Percentiles rank a stretch among this genome's conserved stretches.
These are phyloP conservation scores for Ascidia mentula DNA, from an alignment of 23 tunicate species.

Conservation along the genomic window DNA sequence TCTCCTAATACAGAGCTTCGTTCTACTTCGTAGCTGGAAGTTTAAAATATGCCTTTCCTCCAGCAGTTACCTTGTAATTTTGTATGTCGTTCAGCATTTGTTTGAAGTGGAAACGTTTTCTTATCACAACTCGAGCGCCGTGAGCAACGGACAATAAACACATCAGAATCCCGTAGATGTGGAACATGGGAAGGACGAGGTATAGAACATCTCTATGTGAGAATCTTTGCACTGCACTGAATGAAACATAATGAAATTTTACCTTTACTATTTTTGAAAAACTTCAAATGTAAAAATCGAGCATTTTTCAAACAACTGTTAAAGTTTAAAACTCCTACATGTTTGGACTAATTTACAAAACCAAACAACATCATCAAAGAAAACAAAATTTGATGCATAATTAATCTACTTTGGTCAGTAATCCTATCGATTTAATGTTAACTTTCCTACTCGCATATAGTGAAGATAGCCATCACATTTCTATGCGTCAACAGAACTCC, in stretches of 20 bases:
- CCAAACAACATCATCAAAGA: too few relatives aligned
- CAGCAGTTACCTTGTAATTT: constrained; percentile 50
- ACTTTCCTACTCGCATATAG: background rate
- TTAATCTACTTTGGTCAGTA: too few relatives aligned
- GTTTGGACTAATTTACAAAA: too few relatives aligned
- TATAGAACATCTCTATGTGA: background rate
- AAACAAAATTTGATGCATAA: too few relatives aligned
- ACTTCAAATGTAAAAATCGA: too few relatives aligned
- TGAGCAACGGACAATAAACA: background rate
- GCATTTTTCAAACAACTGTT: too few relatives aligned
- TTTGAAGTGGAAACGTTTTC: constrained; percentile 32
- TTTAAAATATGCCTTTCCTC: too few relatives aligned
- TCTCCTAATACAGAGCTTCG: too few relatives aligned
- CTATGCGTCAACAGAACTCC: background rate
- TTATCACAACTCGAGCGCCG: constrained; percentile 23
- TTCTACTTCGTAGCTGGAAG: too few relatives aligned
- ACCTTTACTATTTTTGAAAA: background rate
- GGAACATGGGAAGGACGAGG: constrained; percentile 55
- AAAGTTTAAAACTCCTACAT: too few relatives aligned
- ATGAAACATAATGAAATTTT: background rate
- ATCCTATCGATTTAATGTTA: too few relatives aligned
- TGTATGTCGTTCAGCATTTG: constrained; percentile 30
- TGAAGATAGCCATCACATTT: constrained; percentile 1
- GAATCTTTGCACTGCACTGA: constrained; percentile 4
- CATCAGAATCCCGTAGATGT: constrained; percentile 26